phyloP scores from a whole-genome alignment of 2,113 vertebrate genomes.

The Gracilinanus agilis region DNA sequence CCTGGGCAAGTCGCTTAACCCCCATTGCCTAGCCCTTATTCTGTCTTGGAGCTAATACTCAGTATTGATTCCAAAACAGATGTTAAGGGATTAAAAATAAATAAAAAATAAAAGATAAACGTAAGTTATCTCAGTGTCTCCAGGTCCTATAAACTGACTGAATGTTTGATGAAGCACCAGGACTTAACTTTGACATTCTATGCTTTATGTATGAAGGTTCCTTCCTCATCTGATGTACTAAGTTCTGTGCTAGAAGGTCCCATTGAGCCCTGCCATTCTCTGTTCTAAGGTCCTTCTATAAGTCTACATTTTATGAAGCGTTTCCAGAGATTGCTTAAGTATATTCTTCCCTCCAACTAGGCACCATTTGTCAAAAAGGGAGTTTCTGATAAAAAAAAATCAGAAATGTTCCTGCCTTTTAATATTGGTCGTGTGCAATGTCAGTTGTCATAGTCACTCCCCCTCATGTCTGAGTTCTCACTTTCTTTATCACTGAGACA shows the following conservation, averaged over 20 bases:
- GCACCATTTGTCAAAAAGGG: not conserved
- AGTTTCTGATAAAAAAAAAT: not conserved
- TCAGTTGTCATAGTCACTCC: not conserved
- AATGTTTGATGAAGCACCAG: not conserved
- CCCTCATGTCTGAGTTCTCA: not conserved
- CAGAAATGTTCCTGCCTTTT: not conserved
- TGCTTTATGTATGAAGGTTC: not conserved
- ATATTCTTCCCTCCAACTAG: not conserved
- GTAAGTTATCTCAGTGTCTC: not conserved
- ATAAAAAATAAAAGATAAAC: not conserved
- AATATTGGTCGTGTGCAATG: not conserved
- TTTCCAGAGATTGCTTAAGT: not conserved
- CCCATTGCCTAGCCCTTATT: too few species aligned
- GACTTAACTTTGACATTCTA: not conserved
- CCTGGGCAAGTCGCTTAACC: too few species aligned
- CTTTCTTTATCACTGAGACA: constrained; percentile 3
- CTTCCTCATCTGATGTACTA: not conserved
- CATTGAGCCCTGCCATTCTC: not conserved
- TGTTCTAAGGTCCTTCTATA: not conserved
- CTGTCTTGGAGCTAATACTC: too few species aligned
- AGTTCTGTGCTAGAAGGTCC: not conserved
- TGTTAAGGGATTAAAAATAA: too few species aligned
- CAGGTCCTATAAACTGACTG: not conserved
- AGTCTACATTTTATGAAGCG: not conserved
- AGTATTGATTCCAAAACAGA: too few species aligned